Evolutionary conservation across 2,888 invertebrate genomes (phyloP).

Genomic region (Drosophila borborema): DNA sequence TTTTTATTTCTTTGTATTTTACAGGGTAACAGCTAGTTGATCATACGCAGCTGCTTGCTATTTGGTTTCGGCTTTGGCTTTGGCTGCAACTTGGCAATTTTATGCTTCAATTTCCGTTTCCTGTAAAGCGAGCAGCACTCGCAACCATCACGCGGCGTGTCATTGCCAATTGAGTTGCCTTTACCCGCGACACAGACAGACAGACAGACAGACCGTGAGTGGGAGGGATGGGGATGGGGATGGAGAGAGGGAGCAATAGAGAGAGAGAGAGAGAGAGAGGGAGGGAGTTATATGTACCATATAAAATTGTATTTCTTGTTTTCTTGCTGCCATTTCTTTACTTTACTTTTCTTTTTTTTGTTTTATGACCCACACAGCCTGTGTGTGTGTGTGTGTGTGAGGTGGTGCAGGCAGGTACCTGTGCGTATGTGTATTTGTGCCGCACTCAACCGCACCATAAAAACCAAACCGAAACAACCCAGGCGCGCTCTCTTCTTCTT

Average conservation of each 20-base stretch:
- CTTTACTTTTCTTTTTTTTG: conserved; percentile 36
- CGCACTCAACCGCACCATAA: conserved; percentile 64
- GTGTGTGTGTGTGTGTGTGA: conserved; percentile 6
- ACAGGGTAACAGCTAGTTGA: background rate
- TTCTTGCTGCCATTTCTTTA: conserved; percentile 23
- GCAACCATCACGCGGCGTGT: conserved; percentile 59
- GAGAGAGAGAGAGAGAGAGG: background rate
- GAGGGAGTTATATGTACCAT: conserved; percentile 32
- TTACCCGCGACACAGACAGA: conserved; percentile 23
- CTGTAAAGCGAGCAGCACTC: conserved; percentile 52
- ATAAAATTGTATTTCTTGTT: conserved; percentile 50
- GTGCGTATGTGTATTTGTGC: conserved; percentile 20
- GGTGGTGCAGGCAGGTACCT: conserved; percentile 29
- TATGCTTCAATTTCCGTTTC: conserved; percentile 80
- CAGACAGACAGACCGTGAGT: background rate
- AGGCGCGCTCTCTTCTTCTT: background rate
- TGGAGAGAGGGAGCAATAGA: background rate
- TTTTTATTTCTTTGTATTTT: background rate
- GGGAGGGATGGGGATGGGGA: background rate
- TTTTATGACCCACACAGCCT: conserved; percentile 36
- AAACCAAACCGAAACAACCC: conserved; percentile 31
- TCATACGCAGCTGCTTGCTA: background rate
- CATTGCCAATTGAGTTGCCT: conserved; percentile 68
- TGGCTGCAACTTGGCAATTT: conserved; percentile 73
- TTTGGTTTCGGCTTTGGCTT: conserved; percentile 31